These are phyloP conservation scores for Tanaodytes sp. DNA, from an alignment of 2,888 invertebrate species.

Conservation along the genomic window DNA sequence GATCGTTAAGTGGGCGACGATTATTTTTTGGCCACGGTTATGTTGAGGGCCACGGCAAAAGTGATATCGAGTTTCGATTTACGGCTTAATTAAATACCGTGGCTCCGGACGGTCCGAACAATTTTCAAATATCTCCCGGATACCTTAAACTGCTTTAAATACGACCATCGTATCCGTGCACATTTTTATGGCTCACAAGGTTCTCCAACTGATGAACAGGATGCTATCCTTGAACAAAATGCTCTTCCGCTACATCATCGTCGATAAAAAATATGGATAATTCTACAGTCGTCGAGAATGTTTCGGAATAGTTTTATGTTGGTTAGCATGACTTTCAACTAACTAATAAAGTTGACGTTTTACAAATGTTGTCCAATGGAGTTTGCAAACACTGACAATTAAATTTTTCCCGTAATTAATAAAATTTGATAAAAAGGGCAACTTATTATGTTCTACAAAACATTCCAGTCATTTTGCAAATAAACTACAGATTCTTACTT, in stretches of 20 bases:
- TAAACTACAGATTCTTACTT: too few relatives aligned
- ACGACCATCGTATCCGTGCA: slow-evolving; percentile 45
- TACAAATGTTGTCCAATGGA: too few relatives aligned
- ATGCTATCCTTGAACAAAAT: slow-evolving; percentile 12
- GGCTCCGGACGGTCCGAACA: slow-evolving; percentile 40
- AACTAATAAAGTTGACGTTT: too few relatives aligned
- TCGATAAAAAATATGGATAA: slow-evolving; percentile 20
- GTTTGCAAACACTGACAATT: too few relatives aligned
- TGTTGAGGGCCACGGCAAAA: slow-evolving; percentile 60
- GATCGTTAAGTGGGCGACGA: slow-evolving; percentile 48
- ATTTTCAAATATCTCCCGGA: slow-evolving; percentile 39
- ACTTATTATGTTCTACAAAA: too few relatives aligned
- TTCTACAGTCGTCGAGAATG: too few relatives aligned
- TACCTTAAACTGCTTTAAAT: slow-evolving; percentile 51
- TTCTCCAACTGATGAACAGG: slow-evolving; percentile 43
- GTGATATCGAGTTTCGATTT: slow-evolving; percentile 59
- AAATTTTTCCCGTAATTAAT: too few relatives aligned
- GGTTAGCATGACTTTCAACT: too few relatives aligned
- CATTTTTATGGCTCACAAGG: slow-evolving; percentile 43
- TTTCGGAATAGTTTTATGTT: too few relatives aligned
- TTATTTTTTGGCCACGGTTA: slow-evolving; percentile 54
- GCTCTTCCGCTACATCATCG: slow-evolving; percentile 40
- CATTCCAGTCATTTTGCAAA: too few relatives aligned
- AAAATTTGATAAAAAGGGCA: too few relatives aligned
- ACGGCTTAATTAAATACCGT: slow-evolving; percentile 63